Percentiles rank a stretch among this genome's conserved stretches.
Evolutionary conservation across 2,888 invertebrate genomes (phyloP).

Genomic region (Mamestra brassicae): DNA sequence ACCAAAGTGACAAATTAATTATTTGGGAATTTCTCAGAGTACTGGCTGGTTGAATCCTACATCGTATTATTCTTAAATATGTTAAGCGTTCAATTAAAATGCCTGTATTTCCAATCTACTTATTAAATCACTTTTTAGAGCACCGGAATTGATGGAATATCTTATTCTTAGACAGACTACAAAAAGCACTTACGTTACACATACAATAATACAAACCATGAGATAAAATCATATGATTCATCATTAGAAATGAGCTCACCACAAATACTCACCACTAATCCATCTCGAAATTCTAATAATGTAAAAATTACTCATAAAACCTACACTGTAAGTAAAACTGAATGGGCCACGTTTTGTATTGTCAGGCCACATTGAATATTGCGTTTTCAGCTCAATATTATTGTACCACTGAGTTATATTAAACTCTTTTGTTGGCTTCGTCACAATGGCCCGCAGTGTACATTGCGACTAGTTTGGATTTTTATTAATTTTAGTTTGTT

Average conservation of each 20-base stretch:
- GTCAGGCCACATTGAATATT: constrained; percentile 73
- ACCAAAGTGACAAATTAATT: no score
- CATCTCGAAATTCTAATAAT: constrained; percentile 47
- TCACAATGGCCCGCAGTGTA: constrained; percentile 70
- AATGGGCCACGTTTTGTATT: constrained; percentile 60
- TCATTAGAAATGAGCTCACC: constrained; percentile 11
- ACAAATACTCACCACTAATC: constrained; percentile 22
- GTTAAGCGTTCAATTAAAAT: no score
- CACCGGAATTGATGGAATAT: neutral
- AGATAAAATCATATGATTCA: constrained; percentile 28
- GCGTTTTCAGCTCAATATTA: constrained; percentile 74
- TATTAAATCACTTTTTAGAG: neutral
- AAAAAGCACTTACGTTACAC: neutral
- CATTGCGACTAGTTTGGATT: constrained; percentile 51
- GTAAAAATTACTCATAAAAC: constrained; percentile 36
- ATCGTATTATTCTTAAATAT: no score
- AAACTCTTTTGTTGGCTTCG: constrained; percentile 73
- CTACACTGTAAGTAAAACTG: constrained; percentile 46
- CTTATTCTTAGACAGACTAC: constrained; percentile 13
- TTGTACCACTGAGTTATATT: constrained; percentile 76
- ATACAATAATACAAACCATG: neutral
- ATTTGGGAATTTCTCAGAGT: no score
- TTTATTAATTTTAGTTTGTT: constrained; percentile 46
- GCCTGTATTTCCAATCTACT: neutral
- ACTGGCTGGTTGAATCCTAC: no score